These are phyloP conservation scores for Harpagoxenus sublaevis DNA, from an alignment of 2,888 invertebrate genomes.

Conservation along the genomic window DNA sequence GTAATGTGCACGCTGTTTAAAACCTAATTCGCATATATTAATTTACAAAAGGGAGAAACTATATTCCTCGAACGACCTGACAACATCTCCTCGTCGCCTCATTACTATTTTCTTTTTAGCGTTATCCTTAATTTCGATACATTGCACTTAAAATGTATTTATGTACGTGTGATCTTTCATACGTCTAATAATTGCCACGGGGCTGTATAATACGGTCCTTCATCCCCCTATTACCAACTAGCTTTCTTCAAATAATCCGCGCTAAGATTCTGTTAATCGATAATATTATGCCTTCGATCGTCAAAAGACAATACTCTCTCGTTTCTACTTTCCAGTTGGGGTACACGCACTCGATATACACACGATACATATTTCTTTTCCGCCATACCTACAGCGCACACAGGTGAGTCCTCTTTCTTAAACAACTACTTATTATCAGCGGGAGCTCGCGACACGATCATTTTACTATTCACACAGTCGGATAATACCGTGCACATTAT, in stretches of 20 bases:
- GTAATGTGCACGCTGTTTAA: slow-evolving; percentile 34
- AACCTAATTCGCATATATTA: slow-evolving; percentile 50
- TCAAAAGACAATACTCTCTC: slow-evolving; percentile 13
- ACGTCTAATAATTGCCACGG: slow-evolving; percentile 26
- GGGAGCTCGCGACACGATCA: slow-evolving; percentile 72
- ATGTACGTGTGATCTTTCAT: slow-evolving; percentile 39
- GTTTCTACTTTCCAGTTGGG: slow-evolving; percentile 11
- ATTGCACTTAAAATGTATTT: slow-evolving; percentile 62
- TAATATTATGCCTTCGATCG: slow-evolving; percentile 20
- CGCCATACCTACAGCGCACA: neutral
- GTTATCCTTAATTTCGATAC: slow-evolving; percentile 59
- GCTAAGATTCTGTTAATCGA: slow-evolving; percentile 22
- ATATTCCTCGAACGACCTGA: slow-evolving; percentile 23
- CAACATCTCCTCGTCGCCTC: slow-evolving; percentile 29
- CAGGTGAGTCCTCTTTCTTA: slow-evolving; percentile 46
- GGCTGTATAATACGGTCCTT: neutral
- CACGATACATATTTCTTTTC: slow-evolving; percentile 16
- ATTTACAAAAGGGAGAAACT: slow-evolving; percentile 43
- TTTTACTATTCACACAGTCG: slow-evolving; percentile 76
- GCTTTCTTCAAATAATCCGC: slow-evolving; percentile 21
- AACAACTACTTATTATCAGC: slow-evolving; percentile 70
- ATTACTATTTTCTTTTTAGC: slow-evolving; percentile 45
- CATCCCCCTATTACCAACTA: neutral
- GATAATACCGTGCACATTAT: slow-evolving; percentile 70
- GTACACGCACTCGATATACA: slow-evolving; percentile 36